Percentiles rank a stretch among this genome's conserved stretches.
phyloP scores from a whole-genome alignment of 1,140 invertebrate species.

The Hesperophylax magnus region DNA sequence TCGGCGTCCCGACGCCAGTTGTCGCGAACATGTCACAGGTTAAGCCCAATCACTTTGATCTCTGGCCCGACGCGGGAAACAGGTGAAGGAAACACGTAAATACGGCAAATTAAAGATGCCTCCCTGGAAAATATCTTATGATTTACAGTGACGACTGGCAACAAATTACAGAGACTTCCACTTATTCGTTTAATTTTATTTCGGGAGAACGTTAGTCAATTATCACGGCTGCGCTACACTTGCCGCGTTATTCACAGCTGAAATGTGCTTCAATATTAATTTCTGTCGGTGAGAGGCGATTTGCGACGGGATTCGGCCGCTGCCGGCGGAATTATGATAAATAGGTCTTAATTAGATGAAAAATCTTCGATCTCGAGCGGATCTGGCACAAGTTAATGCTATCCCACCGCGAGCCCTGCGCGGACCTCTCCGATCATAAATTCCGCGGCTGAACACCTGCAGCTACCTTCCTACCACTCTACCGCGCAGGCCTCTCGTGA shows the following conservation, averaged over 20 bases:
- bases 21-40: slow-evolving; percentile 45
- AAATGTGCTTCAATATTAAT: slow-evolving; percentile 23
- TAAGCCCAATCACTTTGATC: slow-evolving; percentile 36
- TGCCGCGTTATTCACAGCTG: not conserved
- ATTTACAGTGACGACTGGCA: slow-evolving; percentile 42
- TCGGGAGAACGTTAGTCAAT: slow-evolving; percentile 39
- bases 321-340: slow-evolving; percentile 48
- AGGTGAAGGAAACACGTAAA: slow-evolving; percentile 41
- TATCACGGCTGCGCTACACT: slow-evolving; percentile 33
- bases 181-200: slow-evolving; percentile 36
- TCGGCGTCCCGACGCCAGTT: slow-evolving; percentile 29
- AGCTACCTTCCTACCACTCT: not conserved
- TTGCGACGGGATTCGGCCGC: slow-evolving; percentile 24
- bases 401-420: not conserved
- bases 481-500: not conserved
- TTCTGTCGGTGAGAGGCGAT: not conserved
- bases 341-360: slow-evolving; percentile 49
- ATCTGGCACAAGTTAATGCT: slow-evolving; percentile 6
- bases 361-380: slow-evolving; percentile 39
- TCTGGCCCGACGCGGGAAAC: slow-evolving; percentile 24
- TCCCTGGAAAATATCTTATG: slow-evolving; percentile 34
- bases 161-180: slow-evolving; percentile 40
- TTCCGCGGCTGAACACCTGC: slow-evolving; percentile 49
- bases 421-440: slow-evolving; percentile 34
- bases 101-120: slow-evolving; percentile 29